phyloP scores from a whole-genome alignment of 2,888 invertebrate species.

The Eupsilia transversa region DNA sequence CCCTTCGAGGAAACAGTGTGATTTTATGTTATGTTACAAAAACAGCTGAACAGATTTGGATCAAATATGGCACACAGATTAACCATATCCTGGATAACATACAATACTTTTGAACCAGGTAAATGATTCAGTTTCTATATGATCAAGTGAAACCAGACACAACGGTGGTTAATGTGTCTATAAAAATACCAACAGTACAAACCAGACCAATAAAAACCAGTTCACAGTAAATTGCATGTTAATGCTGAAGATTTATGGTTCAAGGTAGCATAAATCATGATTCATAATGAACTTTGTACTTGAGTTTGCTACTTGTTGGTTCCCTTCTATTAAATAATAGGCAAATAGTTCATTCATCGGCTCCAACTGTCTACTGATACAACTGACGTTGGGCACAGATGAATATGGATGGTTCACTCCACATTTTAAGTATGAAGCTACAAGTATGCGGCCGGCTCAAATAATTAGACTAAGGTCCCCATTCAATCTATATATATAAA shows the following conservation, averaged over 20 bases:
- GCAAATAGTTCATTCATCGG: slow-evolving; percentile 40
- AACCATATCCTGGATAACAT: not conserved
- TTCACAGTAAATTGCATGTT: slow-evolving; percentile 27
- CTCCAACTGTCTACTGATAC: slow-evolving; percentile 7
- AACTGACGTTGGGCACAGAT: not conserved
- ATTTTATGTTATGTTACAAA: not conserved
- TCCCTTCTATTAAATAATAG: slow-evolving; percentile 59
- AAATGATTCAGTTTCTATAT: not conserved
- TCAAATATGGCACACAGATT: not conserved
- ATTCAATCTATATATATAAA: too few relatives aligned
- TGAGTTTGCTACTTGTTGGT: slow-evolving; percentile 17
- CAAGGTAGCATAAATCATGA: slow-evolving; percentile 46
- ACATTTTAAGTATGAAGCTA: too few relatives aligned
- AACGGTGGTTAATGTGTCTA: not conserved
- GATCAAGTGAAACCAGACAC: not conserved
- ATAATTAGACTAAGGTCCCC: too few relatives aligned
- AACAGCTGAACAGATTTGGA: not conserved
- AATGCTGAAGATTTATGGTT: slow-evolving; percentile 38
- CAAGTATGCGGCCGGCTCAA: too few relatives aligned
- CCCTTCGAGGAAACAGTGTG: too few relatives aligned
- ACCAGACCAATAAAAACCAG: slow-evolving; percentile 13
- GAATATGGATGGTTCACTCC: too few relatives aligned
- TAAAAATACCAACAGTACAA: slow-evolving; percentile 27
- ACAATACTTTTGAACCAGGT: not conserved
- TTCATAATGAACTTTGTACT: slow-evolving; percentile 62